Base-by-base conservation (phyloP, 2,888 invertebrate genomes). In the Cheilosia pagana region DNA sequence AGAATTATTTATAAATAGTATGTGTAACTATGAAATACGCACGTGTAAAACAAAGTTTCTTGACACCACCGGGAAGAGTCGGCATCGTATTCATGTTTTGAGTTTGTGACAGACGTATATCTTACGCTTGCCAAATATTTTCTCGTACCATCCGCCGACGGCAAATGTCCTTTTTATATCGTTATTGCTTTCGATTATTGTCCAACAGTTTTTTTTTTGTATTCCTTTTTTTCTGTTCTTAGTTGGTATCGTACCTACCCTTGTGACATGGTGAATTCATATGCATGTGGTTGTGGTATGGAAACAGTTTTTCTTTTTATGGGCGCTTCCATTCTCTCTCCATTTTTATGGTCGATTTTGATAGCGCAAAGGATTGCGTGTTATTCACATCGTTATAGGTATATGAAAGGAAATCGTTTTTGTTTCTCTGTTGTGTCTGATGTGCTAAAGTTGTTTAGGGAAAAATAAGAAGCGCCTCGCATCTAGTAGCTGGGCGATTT, bases 341-440 rank as follows among this genome's bases (percentile, higher is more conserved):
- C 31, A 35, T 23, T 60, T 65, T 50, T 52, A 65, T 19, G 50
- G 53, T 53, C 52, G 65, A 53, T 52, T 52, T 52, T 25, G 50
- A 25, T 63, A 39, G 50, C 63, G 63, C n/a, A 65, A 65, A 39
- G 63, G 50, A 65, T 65, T 65, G 63, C 50, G 63, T 63, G 63
- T 28, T 50, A 50, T 65, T 50, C n/a, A 21, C 50, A 31, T 35
- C 39, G 35, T 50, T 62, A 48, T 62, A n/a, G n/a, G n/a, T n/a
- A 16, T 48, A 5, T 8, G 48, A 7, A 21, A 12, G 7, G 6
- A 39, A 39, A 21, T 35, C 6, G 12, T 12, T 14, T 7, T 25
- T 1, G 25, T 41, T 6, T 4, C 8, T n/a, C 8, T 35, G 19
- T n/a, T 7, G 25, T 25, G 39, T n/a, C n/a, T n/a, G n/a, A n/a